Evolutionary conservation across 2,888 invertebrate genomes (phyloP).

Genomic region (Meliscaeva auricollis): DNA sequence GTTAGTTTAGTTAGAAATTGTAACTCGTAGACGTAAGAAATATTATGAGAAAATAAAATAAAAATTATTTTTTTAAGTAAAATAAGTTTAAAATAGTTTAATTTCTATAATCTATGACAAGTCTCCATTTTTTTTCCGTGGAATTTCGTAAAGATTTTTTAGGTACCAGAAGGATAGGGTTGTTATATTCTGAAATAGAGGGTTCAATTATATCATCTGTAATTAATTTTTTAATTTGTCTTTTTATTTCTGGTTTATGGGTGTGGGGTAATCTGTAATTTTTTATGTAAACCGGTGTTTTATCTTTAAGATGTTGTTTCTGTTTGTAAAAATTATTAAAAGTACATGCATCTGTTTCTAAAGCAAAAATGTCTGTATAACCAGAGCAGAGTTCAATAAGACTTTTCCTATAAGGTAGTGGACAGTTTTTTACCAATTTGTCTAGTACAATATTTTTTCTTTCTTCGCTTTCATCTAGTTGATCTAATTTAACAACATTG

Average conservation of each 20-base stretch:
- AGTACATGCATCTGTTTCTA: constrained; percentile 10
- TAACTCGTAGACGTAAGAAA: too few relatives aligned
- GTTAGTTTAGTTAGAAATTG: too few relatives aligned
- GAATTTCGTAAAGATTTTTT: constrained; percentile 54
- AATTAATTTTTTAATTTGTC: constrained; percentile 69
- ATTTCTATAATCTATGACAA: constrained; percentile 12
- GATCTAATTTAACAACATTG: constrained; percentile 2
- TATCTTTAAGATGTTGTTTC: constrained; percentile 64
- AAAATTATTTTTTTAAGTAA: too few relatives aligned
- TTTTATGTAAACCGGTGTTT: constrained; percentile 73
- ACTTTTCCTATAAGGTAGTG: neutral
- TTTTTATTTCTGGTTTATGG: constrained; percentile 73
- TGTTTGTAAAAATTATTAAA: constrained; percentile 77
- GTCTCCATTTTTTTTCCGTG: constrained; percentile 45
- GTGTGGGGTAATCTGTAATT: constrained; percentile 75
- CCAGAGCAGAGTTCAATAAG: neutral
- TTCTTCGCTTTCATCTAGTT: constrained; percentile 13
- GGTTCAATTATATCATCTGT: constrained; percentile 69
- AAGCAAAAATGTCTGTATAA: constrained; percentile 11
- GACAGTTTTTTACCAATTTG: neutral
- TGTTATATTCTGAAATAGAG: constrained; percentile 71
- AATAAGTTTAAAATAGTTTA: too few relatives aligned
- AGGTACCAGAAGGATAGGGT: constrained; percentile 76
- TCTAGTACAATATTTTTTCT: constrained; percentile 10
- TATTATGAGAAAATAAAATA: too few relatives aligned